These are phyloP conservation scores for Stegostoma tigrinum DNA, from an alignment of 2,113 vertebrate genomes.

Conservation along the genomic window DNA sequence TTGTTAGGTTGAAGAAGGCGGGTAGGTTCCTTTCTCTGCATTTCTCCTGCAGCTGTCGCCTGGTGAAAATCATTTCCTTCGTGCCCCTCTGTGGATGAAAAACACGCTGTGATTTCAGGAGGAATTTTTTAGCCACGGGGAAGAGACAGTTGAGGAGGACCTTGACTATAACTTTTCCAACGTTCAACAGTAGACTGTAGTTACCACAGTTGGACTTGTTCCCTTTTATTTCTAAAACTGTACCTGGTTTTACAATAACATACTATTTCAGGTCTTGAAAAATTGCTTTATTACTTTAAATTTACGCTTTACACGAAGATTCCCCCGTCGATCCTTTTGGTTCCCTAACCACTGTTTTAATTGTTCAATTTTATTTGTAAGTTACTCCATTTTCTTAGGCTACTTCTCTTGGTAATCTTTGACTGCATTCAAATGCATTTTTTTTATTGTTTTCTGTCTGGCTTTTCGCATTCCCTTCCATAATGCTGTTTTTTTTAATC, in stretches of 20 bases:
- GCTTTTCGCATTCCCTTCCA: background rate
- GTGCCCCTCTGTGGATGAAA: too few species aligned
- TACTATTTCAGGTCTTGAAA: background rate
- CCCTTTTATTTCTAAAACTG: background rate
- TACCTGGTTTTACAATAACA: background rate
- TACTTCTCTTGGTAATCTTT: background rate
- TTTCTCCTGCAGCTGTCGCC: too few species aligned
- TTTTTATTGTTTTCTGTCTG: background rate
- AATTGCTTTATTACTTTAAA: background rate
- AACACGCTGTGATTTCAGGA: too few species aligned
- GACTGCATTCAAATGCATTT: background rate
- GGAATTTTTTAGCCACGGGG: too few species aligned
- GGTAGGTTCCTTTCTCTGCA: too few species aligned
- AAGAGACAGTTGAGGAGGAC: too few species aligned
- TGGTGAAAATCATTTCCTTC: too few species aligned
- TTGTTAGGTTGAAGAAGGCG: too few species aligned
- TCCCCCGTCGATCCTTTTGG: background rate
- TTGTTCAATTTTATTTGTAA: background rate
- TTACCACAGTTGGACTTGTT: too few species aligned
- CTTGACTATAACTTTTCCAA: too few species aligned
- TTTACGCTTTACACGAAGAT: background rate
- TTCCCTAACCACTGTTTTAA: background rate
- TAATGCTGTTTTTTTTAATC: background rate
- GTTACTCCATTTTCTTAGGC: background rate
- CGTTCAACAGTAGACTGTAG: too few species aligned